A percentile compares a stretch with the other conserved stretches of the same genome.
phyloP scores from a whole-genome alignment of 2,888 invertebrate species.

The Metalampra italica region DNA sequence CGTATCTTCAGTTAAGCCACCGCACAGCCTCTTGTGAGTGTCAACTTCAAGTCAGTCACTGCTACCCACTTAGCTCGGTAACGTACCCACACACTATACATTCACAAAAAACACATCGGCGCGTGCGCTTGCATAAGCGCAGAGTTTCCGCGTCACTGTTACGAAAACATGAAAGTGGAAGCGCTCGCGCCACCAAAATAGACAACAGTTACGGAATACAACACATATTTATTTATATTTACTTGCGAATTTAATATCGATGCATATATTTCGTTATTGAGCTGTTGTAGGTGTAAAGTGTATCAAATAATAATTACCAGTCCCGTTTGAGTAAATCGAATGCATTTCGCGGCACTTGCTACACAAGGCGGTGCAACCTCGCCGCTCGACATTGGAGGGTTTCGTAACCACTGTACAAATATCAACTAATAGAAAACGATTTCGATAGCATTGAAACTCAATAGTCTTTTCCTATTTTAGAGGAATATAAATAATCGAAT shows the following conservation, averaged over 20 bases:
- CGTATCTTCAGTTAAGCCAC: slow-evolving; percentile 10
- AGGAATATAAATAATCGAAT: no score
- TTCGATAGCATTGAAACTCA: slow-evolving; percentile 44
- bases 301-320: slow-evolving; percentile 19
- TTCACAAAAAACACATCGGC: slow-evolving; percentile 9
- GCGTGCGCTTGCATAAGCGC: slow-evolving; percentile 28
- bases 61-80: slow-evolving; percentile 21
- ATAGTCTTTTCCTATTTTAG: neutral
- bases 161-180: slow-evolving; percentile 22
- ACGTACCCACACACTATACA: slow-evolving; percentile 21
- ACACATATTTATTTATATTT: neutral
- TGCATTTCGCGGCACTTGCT: slow-evolving; percentile 31
- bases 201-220: slow-evolving; percentile 1
- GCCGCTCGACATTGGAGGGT: slow-evolving; percentile 41
- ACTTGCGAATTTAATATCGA: neutral
- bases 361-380: slow-evolving; percentile 38
- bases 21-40: slow-evolving; percentile 20
- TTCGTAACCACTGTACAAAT: slow-evolving; percentile 35
- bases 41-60: slow-evolving; percentile 12
- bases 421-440: slow-evolving; percentile 37
- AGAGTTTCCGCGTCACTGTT: slow-evolving; percentile 29
- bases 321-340: slow-evolving; percentile 20
- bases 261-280: slow-evolving; percentile 5
- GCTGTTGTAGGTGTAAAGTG: slow-evolving; percentile 11
- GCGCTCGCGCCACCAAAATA: slow-evolving; percentile 10